These are phyloP conservation scores for Alauda arvensis DNA, from an alignment of 2,797 vertebrate species.

Conservation along the genomic window DNA sequence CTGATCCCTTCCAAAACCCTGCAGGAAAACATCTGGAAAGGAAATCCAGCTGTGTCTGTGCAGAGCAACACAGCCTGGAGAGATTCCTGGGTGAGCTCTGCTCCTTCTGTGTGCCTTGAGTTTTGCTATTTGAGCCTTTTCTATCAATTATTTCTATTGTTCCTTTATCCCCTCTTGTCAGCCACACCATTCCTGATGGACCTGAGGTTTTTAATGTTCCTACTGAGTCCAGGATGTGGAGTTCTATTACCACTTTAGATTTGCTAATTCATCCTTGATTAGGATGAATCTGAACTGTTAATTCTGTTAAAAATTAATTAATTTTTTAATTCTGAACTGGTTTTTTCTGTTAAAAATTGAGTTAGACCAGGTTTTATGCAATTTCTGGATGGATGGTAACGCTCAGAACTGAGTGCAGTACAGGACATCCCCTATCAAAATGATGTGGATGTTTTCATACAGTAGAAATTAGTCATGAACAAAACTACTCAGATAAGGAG, in stretches of 20 bases:
- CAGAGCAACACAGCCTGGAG: neutral
- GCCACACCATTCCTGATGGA: neutral
- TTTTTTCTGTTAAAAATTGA: neutral
- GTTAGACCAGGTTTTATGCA: neutral
- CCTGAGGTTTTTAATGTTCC: neutral
- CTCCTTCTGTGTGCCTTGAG: neutral
- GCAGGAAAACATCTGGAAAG: constrained; percentile 11
- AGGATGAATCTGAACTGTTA: neutral
- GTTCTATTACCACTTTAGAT: neutral
- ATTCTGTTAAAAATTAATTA: neutral
- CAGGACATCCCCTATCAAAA: neutral
- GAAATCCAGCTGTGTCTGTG: constrained; percentile 3
- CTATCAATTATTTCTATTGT: neutral
- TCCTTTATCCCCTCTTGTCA: neutral
- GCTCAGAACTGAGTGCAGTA: neutral
- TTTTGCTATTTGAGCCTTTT: neutral
- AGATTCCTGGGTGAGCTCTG: neutral
- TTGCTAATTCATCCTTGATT: neutral
- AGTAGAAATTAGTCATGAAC: neutral
- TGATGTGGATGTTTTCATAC: neutral
- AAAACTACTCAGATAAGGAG: neutral
- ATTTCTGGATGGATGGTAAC: neutral
- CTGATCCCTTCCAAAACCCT: neutral
- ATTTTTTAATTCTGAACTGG: neutral
- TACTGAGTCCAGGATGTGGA: neutral